Base-by-base conservation (phyloP, 2,113 vertebrate genomes). In the Axis porcinus region DNA sequence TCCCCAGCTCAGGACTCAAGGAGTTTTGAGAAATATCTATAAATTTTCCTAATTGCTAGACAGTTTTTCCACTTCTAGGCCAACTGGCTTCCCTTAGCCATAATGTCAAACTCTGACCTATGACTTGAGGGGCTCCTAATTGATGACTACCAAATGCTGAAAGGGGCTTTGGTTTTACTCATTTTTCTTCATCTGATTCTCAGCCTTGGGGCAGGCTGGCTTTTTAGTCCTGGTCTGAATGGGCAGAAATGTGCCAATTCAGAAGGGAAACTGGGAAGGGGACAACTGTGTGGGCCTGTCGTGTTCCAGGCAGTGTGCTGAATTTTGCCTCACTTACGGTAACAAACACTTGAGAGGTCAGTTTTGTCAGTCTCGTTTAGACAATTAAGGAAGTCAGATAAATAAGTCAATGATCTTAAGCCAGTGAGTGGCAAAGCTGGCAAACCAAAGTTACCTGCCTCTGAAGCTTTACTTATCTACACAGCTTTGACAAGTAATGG, bases 31-130 rank as follows among this genome's bases (percentile, higher is more conserved):
- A 79, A 97, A 86, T 97, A 82, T 36, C 52, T 94, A 11, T 43
- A 94, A 55, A 52, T 96, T 98, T 98, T 97, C 79, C 86, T 91
- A 19, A 64, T n/a, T 94, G n/a, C 8, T 11, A 96, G 88, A 70
- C n/a, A 64, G 23, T 89, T 97, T 93, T 97, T 93, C 15, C 79
- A 94, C 70, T 94, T 45, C 15, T 89, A 86, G 81, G 87, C 93
- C 93, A 96, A 94, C 82, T 88, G 12, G 23, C 86, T 97, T 98
- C 16, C 30, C 90, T 97, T 95, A 28, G 84, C 67, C 16, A 17
- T n/a, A 86, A 25, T 11, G 93, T 76, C 45, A 97, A 10, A 2
- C 15, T 89, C 84, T 97, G 86, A 86, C 89, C 94, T 83, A 33
- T 4, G 40, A 91, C 67, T 62, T 62, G 52, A 17, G 52, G 25